Evolutionary conservation across 1,140 invertebrate genomes (phyloP), one percentile per base, ranked within the genome.

Genomic region (Zaprionus camerounensis): DNA sequence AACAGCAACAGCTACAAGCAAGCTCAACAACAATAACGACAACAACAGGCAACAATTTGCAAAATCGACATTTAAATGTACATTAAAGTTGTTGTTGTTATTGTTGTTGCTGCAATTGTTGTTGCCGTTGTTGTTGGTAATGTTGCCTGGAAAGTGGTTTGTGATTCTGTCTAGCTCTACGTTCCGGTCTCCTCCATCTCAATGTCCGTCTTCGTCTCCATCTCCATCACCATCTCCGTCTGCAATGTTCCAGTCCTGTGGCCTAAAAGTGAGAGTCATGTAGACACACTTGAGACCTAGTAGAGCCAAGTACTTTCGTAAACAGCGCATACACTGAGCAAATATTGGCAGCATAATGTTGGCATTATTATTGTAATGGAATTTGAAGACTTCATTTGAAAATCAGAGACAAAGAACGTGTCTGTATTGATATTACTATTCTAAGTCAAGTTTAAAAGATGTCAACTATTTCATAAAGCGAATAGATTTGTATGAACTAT

Each of bases 41-140:
- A 61, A 76, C 46, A 56, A 81, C 74, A 55, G 62, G 53, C 78
- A 84, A 81, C 84, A 88, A 88, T 88, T 88, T 88, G 84, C 84
- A 81, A 84, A 90, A 81, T 88, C 75, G 85, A 79, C 84, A 88
- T 90, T 88, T 90, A 90, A 84, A 81, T 90, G 70, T 71, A 76
- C 84, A 81, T 84, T 84, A 90, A 79, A 77, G 63, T 71, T 65
- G 62, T 22, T 81, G 64, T 64, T 67, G 53, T 46, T 62, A 46
- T 24, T 56, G 62, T n/a, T 51, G 34, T 53, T 49, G 38, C 13
- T 36, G 69, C 22, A 26, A 53, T 36, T 67, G 61, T 51, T 46
- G 62, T 49, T 13, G 13, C 12, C 28, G 46, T 34, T 49, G n/a
- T 31, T 63, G 53, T 61, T 31, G 64, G 64, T 74, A 56, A 38